Base-by-base conservation (phyloP, 2,888 invertebrate genomes). In the Halictus ligatus region DNA sequence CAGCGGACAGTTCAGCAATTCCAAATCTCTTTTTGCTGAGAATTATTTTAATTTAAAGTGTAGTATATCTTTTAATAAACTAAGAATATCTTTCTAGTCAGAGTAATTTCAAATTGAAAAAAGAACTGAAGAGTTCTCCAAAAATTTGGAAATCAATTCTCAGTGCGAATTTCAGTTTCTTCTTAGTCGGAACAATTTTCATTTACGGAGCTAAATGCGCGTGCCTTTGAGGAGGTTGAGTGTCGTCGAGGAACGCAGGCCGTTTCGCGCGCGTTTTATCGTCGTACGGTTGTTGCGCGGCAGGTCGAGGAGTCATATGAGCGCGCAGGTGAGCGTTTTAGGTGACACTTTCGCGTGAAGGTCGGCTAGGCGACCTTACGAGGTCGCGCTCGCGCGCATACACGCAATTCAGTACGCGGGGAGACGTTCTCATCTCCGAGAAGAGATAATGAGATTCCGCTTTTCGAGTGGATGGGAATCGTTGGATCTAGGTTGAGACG, bases 281-380 rank as follows among this genome's bases (percentile, higher is more conserved):
- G 58, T 54, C 73, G 71, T 40, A 58, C 74, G 78, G 82, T 75
- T 75, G 82, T 88, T 85, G 21, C 69, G 18, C 76, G 81, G 60
- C 71, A 75, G 74, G 72, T 43, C 46, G 29, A 10, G n/a, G n/a
- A 58, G 71, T 25, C 87, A 80, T 75, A 82, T 75, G 83, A 87
- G 79, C 81, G 81, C 35, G 60, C 81, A 80, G 79, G 69, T 75
- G 48, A 79, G 80, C 87, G 77, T 81, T 81, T 83, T 54, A 74
- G 89, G 79, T 81, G 90, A 90, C 89, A 86, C 80, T 90, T 88
- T 81, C 71, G 78, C 35, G 80, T 83, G 90, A 90, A 89, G 91
- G 89, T 86, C 89, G 86, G 15, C 78, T 82, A 81, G 43, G 50
- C 90, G 88, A 88, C 87, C 90, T 89, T 88, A 83, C 83, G 54